These are phyloP conservation scores for Heliornis fulica DNA, from an alignment of 2,113 vertebrate species.

Conservation along the genomic window DNA sequence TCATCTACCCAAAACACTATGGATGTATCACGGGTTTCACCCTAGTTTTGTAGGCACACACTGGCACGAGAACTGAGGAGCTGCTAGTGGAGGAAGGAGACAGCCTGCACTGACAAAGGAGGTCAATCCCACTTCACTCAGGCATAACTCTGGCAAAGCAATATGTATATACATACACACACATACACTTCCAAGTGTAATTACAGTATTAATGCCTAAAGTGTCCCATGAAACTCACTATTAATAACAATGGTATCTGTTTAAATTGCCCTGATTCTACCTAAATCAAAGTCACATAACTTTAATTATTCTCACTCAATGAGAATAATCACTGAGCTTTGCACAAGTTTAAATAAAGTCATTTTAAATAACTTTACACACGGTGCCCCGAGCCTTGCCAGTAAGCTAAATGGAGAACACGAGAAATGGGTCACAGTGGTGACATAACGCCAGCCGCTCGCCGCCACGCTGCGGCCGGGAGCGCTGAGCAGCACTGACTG, in stretches of 20 bases:
- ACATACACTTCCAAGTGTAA: rapidly evolving
- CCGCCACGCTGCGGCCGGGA: rapidly evolving
- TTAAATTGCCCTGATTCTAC: neutral
- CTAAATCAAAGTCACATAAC: rapidly evolving
- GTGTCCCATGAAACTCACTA: rapidly evolving
- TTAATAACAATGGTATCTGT: neutral
- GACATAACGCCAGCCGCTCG: neutral
- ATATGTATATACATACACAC: neutral
- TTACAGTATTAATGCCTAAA: neutral
- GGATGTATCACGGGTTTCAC: neutral
- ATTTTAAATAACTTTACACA: neutral
- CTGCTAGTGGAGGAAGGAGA: neutral
- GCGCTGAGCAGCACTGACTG: neutral
- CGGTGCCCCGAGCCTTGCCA: neutral
- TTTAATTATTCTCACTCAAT: neutral
- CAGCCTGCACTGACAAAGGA: neutral
- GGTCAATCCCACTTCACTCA: neutral
- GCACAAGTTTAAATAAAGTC: neutral
- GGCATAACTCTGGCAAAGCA: neutral
- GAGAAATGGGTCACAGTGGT: neutral
- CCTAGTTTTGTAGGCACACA: neutral
- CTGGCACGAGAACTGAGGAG: neutral
- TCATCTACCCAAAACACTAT: no score
- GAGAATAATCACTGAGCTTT: neutral
- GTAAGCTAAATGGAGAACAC: neutral